Percentiles rank a stretch among this genome's conserved stretches.
Conservation (phyloP, 2,888 invertebrate species). For the Drosophila flavopinicola region DNA sequence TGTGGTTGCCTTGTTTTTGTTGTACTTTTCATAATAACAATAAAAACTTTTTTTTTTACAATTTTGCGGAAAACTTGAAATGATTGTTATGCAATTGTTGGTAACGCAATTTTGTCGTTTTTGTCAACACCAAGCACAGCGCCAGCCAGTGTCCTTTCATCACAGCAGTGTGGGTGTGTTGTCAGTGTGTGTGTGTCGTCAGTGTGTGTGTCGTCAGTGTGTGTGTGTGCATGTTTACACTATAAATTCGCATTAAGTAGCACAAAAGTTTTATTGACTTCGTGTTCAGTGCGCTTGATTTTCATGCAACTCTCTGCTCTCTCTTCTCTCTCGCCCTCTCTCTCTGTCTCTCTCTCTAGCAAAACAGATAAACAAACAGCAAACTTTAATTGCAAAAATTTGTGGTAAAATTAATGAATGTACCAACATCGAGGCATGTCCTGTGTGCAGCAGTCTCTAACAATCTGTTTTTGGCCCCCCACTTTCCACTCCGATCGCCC, state of each 20-base stretch:
- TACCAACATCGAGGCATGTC: constrained; percentile 35
- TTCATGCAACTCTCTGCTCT: constrained; percentile 47
- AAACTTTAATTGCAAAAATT: constrained; percentile 79
- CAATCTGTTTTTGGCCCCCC: constrained; percentile 17
- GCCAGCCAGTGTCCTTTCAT: constrained; percentile 45
- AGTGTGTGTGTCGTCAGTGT: constrained; percentile 12
- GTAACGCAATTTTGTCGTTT: constrained; percentile 80
- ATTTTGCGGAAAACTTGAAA: constrained; percentile 79
- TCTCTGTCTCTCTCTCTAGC: constrained; percentile 14
- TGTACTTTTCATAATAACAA: constrained; percentile 79
- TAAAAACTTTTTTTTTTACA: constrained; percentile 75
- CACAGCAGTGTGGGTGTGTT: constrained; percentile 6
- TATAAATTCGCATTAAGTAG: constrained; percentile 80
- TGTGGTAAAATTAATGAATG: constrained; percentile 77
- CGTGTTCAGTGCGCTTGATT: constrained; percentile 74
- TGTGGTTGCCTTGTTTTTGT: constrained; percentile 46
- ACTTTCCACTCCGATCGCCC: neutral
- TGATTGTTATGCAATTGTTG: constrained; percentile 80
- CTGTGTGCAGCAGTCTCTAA: constrained; percentile 23
- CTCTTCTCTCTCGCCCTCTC: neutral
- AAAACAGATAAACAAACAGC: constrained; percentile 77
- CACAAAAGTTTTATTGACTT: constrained; percentile 79
- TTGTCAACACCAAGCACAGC: constrained; percentile 53
- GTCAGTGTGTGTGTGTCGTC: neutral
- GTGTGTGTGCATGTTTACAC: constrained; percentile 72